Evolutionary conservation across 2,888 invertebrate genomes (phyloP), one percentile per base, ranked within the genome.

Genomic region (Ectemnius lituratus): DNA sequence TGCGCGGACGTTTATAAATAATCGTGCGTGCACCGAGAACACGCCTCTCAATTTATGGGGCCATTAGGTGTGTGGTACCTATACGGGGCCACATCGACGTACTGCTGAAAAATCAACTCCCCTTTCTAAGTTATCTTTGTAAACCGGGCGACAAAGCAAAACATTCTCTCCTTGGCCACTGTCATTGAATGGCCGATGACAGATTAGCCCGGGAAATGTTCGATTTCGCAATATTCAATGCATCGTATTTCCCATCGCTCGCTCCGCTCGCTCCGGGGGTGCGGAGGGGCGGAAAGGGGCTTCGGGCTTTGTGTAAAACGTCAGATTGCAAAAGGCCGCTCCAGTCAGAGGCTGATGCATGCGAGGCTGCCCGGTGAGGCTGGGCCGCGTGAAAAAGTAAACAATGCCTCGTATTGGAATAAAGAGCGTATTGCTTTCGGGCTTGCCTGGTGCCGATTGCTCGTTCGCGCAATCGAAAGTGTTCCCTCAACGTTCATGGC

Each of bases 391-490:
- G 28, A 56, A 59, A 14, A 52, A 37, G 28, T 70, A 62, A 71
- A 67, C 71, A 63, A 67, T 66, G 59, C 49, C 45, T 20, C 66
- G 46, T 56, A 60, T 8, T 13, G 47, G 57, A 64, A 65, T 37
- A 65, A 69, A 65, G 64, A 58, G 37, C 27, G 59, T 52, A 52
- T 68, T 62, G 60, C 45, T 59, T 58, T 67, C 62, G 37, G 56
- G n/a, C 20, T 63, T 46, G 56, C 23, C 16, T n/a, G 27, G 62
- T 59, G 68, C 59, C 70, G 65, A 74, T 67, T 62, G 68, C n/a
- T 52, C 58, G 68, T 13, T 52, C 20, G 47, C 23, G 37, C 59
- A 18, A 64, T 67, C 59, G 70, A 64, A 64, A 67, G 70, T 64
- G 67, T 58, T 74, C 67, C 4, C 46, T 46, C n/a, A 46, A 58